phyloP scores from a whole-genome alignment of 1,140 invertebrate species.

The Lepidostoma basale region DNA sequence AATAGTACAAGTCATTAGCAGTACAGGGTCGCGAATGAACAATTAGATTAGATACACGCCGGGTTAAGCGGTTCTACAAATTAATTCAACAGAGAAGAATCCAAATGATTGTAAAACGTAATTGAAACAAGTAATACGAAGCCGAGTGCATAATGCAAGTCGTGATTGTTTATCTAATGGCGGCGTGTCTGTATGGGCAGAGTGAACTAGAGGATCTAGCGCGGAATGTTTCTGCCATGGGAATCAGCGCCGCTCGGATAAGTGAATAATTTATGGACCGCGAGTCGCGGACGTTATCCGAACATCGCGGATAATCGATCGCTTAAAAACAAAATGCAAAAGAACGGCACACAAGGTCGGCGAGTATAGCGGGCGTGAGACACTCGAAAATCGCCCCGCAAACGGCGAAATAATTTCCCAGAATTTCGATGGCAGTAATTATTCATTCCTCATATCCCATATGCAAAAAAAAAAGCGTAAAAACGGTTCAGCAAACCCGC shows the following conservation, averaged over 20 bases:
- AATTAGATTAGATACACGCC: no score
- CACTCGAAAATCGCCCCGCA: constrained; percentile 9
- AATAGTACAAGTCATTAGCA: no score
- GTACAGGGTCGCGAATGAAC: no score
- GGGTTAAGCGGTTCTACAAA: no score
- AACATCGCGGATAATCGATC: constrained; percentile 23
- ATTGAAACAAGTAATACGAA: no score
- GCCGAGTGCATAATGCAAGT: no score
- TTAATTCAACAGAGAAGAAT: no score
- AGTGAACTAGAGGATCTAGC: no score
- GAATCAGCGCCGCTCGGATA: background rate
- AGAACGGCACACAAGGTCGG: constrained; percentile 11
- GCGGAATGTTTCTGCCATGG: no score
- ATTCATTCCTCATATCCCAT: constrained; percentile 26
- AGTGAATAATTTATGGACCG: constrained; percentile 18
- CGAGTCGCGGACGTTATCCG: constrained; percentile 13
- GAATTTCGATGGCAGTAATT: constrained; percentile 26
- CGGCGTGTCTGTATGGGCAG: no score
- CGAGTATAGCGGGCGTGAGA: constrained; percentile 16
- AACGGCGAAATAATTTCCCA: constrained; percentile 18
- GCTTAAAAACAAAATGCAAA: constrained; percentile 5
- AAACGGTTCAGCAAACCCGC: background rate
- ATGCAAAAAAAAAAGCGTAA: constrained; percentile 4
- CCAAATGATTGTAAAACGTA: no score
- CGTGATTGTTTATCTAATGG: no score